Conservation (phyloP, 92 coral and sea anemone species). For the Parazoanthus darwini region DNA sequence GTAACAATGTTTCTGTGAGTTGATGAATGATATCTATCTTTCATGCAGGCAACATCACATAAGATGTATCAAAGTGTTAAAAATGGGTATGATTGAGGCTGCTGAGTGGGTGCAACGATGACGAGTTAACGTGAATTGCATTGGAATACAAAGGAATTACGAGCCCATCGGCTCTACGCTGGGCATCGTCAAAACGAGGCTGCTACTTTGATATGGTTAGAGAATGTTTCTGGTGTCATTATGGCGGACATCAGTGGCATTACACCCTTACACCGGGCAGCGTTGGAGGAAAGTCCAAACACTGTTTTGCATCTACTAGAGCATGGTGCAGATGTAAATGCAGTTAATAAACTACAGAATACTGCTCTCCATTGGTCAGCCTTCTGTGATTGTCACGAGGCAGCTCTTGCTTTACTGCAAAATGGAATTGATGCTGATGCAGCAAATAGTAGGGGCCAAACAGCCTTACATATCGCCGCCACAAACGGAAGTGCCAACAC, state of each 20-base stretch:
- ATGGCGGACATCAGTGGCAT: not conserved
- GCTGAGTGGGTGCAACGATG: not conserved
- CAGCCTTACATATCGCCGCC: constrained; percentile 26
- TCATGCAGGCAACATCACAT: not conserved
- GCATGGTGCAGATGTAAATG: constrained; percentile 3
- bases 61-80: not conserved
- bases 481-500: not conserved
- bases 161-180: not conserved
- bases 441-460: not conserved
- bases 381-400: constrained; percentile 12
- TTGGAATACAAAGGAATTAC: not conserved
- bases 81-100: not conserved
- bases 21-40: not conserved
- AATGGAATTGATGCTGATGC: constrained; percentile 11
- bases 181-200: not conserved
- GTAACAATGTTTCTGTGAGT: not conserved
- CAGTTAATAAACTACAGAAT: not conserved
- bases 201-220: not conserved
- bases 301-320: constrained; percentile 6
- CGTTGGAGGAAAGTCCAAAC: not conserved
- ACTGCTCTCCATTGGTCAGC: constrained; percentile 41
- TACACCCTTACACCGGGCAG: constrained; percentile 24
- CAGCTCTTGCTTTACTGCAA: constrained; percentile 10
- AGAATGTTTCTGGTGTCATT: not conserved
- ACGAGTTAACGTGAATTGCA: not conserved